These are phyloP conservation scores for Eurytoma californica DNA, from an alignment of 2,888 invertebrate genomes.

Conservation along the genomic window DNA sequence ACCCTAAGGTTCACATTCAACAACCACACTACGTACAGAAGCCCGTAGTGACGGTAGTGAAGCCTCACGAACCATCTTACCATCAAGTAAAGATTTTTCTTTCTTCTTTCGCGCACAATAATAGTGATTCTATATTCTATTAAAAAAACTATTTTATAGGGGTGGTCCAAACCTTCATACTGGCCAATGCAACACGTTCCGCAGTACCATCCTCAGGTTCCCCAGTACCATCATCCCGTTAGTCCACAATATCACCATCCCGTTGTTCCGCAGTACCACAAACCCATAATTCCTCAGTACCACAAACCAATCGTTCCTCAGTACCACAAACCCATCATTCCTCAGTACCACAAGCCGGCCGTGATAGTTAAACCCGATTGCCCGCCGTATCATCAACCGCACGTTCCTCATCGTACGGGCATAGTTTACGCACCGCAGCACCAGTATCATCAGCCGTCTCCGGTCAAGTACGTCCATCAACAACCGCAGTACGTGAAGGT, in stretches of 20 bases:
- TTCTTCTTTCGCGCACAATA: neutral
- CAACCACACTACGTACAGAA: conserved; percentile 58
- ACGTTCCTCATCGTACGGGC: conserved; percentile 15
- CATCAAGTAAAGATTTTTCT: neutral
- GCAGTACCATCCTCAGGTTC: neutral
- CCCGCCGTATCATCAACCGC: conserved; percentile 46
- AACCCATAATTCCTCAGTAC: conserved; percentile 65
- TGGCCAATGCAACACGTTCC: conserved; percentile 1
- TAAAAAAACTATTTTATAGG: too few species aligned
- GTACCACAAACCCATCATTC: conserved; percentile 55
- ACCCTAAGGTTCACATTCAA: conserved; percentile 60
- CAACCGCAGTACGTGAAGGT: conserved; percentile 58
- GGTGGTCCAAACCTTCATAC: conserved; percentile 27
- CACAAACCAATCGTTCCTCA: conserved; percentile 63
- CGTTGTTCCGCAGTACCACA: conserved; percentile 63
- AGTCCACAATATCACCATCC: conserved; percentile 64
- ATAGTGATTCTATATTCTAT: neutral
- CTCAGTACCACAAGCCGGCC: conserved; percentile 61
- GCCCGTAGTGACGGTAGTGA: conserved; percentile 33
- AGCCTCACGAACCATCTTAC: conserved; percentile 29
- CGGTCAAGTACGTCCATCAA: conserved; percentile 57
- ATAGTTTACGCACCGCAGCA: conserved; percentile 58
- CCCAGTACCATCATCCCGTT: conserved; percentile 61
- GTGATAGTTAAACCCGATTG: conserved; percentile 56
- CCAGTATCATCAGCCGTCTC: conserved; percentile 53